Base-by-base conservation (phyloP, 2,113 vertebrate genomes). In the Illadopsis cleaveri region DNA sequence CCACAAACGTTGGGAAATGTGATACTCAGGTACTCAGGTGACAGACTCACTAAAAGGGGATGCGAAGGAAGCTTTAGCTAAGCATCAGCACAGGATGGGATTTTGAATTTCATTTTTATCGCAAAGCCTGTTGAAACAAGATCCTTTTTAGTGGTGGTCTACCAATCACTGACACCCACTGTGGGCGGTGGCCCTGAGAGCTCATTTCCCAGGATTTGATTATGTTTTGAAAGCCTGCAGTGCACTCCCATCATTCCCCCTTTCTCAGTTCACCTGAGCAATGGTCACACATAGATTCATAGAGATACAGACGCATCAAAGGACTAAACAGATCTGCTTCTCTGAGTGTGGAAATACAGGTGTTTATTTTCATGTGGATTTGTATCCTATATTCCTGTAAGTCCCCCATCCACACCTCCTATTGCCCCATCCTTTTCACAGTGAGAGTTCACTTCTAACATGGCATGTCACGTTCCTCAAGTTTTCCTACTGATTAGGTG, bases 1-100 rank as follows among this genome's bases (percentile, higher is more conserved):
- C 37, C 30, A 21, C 42, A 22, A 13, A 23, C 24, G n/a, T 5
- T 42, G 58, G 62, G 50, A 91, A 75, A 72, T 4, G 50, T 8
- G 15, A 51, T 13, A 35, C 47, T 53, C 12, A 30, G 19, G 45
- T 73, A 47, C 5, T 45, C 0, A 0, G 30, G 24, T 50, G 37
- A 83, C 51, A 48, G 33, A 30, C 60, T 73, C 27, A 37, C 61
- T 82, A 57, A 48, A 80, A 82, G 19, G 30, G 42, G 30, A 80
- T 56, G 60, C 80, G 66, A 80, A 72, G 35, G 51, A 92, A 86
- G 79, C 28, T 93, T 83, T 47, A 58, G 44, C 48, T 22, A 53
- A 61, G n/a, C 37, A 17, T 48, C 1, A 8, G 24, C 40, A 78
- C 0, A 2, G 48, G 53, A 28, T 33, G n/a, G 68, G 48, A 81